A percentile compares a stretch with the other conserved stretches of the same genome.
These are phyloP conservation scores for Cardiocondyla obscurior DNA, from an alignment of 1,140 invertebrate genomes.

Conservation along the genomic window DNA sequence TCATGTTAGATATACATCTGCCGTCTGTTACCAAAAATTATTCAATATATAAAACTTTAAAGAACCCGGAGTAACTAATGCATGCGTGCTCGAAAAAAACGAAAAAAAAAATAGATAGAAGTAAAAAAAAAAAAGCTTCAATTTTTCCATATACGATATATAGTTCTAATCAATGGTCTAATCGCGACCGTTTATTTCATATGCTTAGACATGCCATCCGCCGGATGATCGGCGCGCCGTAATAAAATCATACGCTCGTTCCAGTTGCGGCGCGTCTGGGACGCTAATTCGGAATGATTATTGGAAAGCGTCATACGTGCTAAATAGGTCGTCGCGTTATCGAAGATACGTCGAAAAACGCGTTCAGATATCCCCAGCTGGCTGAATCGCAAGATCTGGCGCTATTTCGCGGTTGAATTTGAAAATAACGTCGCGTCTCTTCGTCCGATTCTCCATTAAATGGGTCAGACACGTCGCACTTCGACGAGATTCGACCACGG, in stretches of 20 bases:
- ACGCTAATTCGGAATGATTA: constrained; percentile 51
- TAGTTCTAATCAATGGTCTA: neutral
- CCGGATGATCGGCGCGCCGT: neutral
- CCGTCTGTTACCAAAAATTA: too few species aligned
- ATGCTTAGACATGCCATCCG: constrained; percentile 10
- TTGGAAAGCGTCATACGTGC: constrained; percentile 52
- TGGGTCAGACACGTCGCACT: constrained; percentile 32
- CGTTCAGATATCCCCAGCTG: neutral
- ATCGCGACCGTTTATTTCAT: neutral
- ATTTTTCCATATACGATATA: neutral
- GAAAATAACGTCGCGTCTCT: constrained; percentile 37
- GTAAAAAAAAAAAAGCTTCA: neutral
- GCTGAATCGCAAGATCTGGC: constrained; percentile 38
- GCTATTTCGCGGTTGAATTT: constrained; percentile 28
- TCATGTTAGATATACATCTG: too few species aligned
- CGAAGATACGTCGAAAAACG: constrained; percentile 20
- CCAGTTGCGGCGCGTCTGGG: constrained; percentile 35
- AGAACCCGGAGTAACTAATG: too few species aligned
- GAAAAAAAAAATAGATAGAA: neutral
- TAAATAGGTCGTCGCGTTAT: constrained; percentile 58
- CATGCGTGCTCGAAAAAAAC: too few species aligned
- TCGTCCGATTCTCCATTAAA: constrained; percentile 21
- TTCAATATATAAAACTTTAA: too few species aligned
- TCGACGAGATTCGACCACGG: constrained; percentile 15
- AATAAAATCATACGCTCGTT: constrained; percentile 36